Evolutionary conservation across 2,888 invertebrate genomes (phyloP), one percentile per base, ranked within the genome.

Genomic region (Amblyteles armatorius): DNA sequence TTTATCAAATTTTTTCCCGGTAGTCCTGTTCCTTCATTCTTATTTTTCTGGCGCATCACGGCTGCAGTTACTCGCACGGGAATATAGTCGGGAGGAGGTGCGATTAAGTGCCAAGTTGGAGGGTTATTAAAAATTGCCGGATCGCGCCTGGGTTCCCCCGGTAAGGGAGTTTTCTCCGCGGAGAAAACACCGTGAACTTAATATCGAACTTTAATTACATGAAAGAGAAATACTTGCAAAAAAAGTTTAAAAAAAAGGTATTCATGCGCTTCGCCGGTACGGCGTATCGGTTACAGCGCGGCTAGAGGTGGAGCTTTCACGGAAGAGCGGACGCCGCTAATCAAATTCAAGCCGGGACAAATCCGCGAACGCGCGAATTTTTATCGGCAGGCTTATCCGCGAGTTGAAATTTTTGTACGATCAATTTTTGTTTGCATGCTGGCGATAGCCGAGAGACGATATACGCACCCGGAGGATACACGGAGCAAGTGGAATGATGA

Each of bases 121-220:
- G n/a, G 52, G 69, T 29, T 33, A 29, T 50, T 57, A 57, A 57
- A 22, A 57, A 57, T 57, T 13, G 57, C 57, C 22, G 11, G 22
- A 26, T 57, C 57, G 3, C 22, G 5, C 11, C 44, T 16, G 26
- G 11, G 57, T 11, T 57, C 26, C 57, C 3, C 57, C 26, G 57
- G 26, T 26, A 13, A 26, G 11, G 3, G 11, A 57, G 22, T 26
- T 26, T 26, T 26, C 26, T 57, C 26, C 16, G 50, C 26, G 52
- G n/a, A 52, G 50, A 22, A 40, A 40, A 16, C 16, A 50, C 19
- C 9, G 26, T 9, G 63, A 74, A 22, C 26, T 13, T 44, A 63
- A 74, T 63, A 63, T 48, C n/a, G 74, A 74, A 63, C 26, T 68
- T 48, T 44, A 26, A 48, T 68, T 48, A 63, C 36, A 52, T 22